These are phyloP conservation scores for Panopea generosa DNA, from an alignment of 2,888 invertebrate genomes.

Conservation along the genomic window DNA sequence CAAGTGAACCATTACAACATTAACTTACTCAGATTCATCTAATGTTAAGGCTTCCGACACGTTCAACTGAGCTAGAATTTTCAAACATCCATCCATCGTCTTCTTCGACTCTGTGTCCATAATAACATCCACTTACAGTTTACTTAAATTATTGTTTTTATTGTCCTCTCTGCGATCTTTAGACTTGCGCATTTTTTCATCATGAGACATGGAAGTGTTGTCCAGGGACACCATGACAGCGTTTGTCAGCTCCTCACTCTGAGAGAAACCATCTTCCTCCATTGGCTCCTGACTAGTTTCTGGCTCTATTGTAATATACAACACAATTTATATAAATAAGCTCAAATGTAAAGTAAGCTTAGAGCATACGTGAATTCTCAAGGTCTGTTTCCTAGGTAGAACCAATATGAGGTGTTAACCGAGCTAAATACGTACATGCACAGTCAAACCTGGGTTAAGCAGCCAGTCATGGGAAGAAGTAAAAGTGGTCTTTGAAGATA, in stretches of 20 bases:
- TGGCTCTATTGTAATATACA: too few species aligned
- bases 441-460: too few species aligned
- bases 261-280: constrained; percentile 32
- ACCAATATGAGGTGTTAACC: too few species aligned
- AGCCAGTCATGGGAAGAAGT: too few species aligned
- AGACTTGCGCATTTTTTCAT: constrained; percentile 29
- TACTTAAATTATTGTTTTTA: constrained; percentile 45
- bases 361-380: too few species aligned
- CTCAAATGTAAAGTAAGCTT: too few species aligned
- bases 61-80: constrained; percentile 78
- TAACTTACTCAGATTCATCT: constrained; percentile 83
- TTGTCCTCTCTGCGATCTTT: constrained; percentile 24
- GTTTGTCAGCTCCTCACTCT: constrained; percentile 14
- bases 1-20: too few species aligned
- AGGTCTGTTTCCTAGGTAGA: too few species aligned
- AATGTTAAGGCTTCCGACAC: constrained; percentile 67
- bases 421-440: too few species aligned
- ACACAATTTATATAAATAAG: too few species aligned
- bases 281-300: constrained; percentile 46
- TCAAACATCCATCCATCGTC: constrained; percentile 80
- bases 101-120: constrained; percentile 73
- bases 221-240: constrained; percentile 8
- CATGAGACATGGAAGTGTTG: background rate
- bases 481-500: too few species aligned
- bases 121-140: constrained; percentile 69